Base-by-base conservation (phyloP, 2,113 vertebrate genomes). In the Tor tambroides region DNA sequence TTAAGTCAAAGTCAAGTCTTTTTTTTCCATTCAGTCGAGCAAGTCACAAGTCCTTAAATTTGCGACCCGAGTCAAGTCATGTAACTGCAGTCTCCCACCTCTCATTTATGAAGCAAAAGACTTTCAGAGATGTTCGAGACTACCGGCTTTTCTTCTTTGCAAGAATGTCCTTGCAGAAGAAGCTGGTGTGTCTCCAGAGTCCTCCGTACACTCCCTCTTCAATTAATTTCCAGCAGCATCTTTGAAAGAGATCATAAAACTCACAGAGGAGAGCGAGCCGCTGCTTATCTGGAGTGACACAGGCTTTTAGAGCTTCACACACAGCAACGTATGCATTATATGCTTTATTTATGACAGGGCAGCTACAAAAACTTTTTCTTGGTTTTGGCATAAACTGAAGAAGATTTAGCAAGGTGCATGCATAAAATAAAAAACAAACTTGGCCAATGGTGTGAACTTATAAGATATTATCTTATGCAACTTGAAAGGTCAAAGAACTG, bases 171-270 rank as follows among this genome's bases (percentile, higher is more conserved):
- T 28, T 83, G 41, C 61, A n/a, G 41, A 82, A 43, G n/a, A 82
- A 67, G 26, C 59, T 26, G 14, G 43, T 10, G 38, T 46, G 26
- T 83, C 63, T 69, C 80, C 19, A 51, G 63, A 69, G 61, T 32
- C 76, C 63, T 67, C 80, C 26, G 17, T 46, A 83, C 26, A 49
- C 28, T 71, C 26, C 65, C 43, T 83, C 65, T 23, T 83, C 63
- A 83, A 83, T 83, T 83, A 30, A 83, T 67, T 83, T 83, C 26
- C 61, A 23, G 15, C 81, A 83, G 63, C 63, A 71, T 83, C 63
- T 71, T 51, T 83, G 28, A 71, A 83, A 71, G 43, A n/a, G 81
- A 83, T 83, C 81, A 83, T 83, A 78, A n/a, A 83, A 83, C 59
- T 65, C 80, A 17, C 19, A 49, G 35, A 49, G 23, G 23, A 81